A percentile compares a stretch with the other conserved stretches of the same genome.
Evolutionary conservation across 1,140 invertebrate species (phyloP).

Genomic region (Papilio helenus): DNA sequence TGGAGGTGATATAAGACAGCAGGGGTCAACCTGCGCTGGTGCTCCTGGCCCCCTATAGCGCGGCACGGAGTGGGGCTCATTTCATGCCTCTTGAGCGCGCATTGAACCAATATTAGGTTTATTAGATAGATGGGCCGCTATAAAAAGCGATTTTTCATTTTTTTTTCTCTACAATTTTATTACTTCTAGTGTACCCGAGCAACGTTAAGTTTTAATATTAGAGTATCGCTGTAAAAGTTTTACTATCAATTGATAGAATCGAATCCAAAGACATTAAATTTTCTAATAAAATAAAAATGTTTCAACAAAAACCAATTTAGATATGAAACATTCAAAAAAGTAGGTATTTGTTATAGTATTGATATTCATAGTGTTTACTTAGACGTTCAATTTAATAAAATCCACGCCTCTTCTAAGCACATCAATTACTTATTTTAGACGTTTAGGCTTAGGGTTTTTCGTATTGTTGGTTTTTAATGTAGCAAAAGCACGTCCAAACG

Average conservation of each 20-base stretch:
- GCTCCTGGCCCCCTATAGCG: slow-evolving; percentile 43
- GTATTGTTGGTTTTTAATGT: slow-evolving; percentile 10
- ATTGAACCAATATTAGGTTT: slow-evolving; percentile 79
- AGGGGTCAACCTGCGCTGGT: slow-evolving; percentile 58
- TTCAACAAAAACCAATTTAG: neutral
- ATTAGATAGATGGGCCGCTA: slow-evolving; percentile 73
- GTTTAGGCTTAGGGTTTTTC: neutral
- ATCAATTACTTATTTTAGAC: slow-evolving; percentile 16
- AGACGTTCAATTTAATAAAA: neutral
- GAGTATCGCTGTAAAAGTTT: slow-evolving; percentile 14
- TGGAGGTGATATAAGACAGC: slow-evolving; percentile 49
- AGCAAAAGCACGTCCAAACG: slow-evolving; percentile 10
- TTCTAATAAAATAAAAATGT: neutral
- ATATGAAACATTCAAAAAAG: neutral
- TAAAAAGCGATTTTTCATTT: slow-evolving; percentile 69
- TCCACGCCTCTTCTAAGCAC: neutral
- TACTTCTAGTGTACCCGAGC: slow-evolving; percentile 29
- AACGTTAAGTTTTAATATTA: slow-evolving; percentile 24
- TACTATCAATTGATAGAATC: slow-evolving; percentile 19
- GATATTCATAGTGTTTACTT: neutral
- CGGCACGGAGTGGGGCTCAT: slow-evolving; percentile 56
- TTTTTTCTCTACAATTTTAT: slow-evolving; percentile 59
- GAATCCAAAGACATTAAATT: neutral
- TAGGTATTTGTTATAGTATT: neutral
- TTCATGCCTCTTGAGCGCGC: slow-evolving; percentile 70